A percentile compares a stretch with the other conserved stretches of the same genome.
Conservation (phyloP, 1,140 invertebrate genomes). For the Eriocheir sinensis region DNA sequence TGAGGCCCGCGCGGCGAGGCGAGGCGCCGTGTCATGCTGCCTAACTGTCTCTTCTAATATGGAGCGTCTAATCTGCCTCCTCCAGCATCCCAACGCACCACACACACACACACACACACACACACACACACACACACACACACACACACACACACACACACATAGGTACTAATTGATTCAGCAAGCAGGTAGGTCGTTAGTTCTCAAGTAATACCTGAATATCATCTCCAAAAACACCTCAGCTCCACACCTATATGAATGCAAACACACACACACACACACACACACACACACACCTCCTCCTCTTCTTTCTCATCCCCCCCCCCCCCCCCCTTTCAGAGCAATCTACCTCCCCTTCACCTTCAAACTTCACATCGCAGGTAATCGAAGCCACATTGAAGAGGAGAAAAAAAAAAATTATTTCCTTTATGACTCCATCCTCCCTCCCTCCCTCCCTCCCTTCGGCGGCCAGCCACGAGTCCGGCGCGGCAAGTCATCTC, state of each 20-base stretch:
- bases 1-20: not conserved
- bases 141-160: constrained; percentile 3
- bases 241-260: too few species aligned
- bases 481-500: not conserved
- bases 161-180: not conserved
- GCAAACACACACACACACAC: too few species aligned
- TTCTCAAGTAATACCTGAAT: not conserved
- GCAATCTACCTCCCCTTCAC: not conserved
- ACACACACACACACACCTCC: too few species aligned
- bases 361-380: not conserved
- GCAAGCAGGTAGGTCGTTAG: not conserved
- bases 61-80: not conserved
- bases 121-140: constrained; percentile 12
- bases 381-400: not conserved
- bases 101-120: not conserved
- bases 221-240: not conserved
- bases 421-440: constrained; percentile 1
- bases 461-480: not conserved
- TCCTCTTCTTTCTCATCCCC: too few species aligned
- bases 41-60: not conserved
- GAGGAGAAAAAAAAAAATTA: not conserved
- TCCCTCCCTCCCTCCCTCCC: not conserved
- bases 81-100: not conserved
- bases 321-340: too few species aligned
- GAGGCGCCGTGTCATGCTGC: not conserved